Base-by-base conservation (phyloP, 2,888 invertebrate genomes). In the Dynastes grantii region DNA sequence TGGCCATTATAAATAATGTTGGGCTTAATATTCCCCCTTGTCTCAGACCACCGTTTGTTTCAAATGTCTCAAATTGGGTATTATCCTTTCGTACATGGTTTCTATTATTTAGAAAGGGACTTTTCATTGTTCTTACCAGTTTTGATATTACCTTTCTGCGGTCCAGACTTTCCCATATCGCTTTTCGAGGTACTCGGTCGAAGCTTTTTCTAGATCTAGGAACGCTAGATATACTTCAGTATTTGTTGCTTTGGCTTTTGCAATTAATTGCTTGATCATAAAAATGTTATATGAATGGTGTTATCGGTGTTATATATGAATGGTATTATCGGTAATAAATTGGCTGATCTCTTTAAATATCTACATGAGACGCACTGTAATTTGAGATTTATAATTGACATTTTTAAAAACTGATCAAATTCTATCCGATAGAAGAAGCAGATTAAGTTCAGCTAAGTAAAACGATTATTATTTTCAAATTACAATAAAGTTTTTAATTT, bases 11-110 rank as follows among this genome's bases (percentile, higher is more conserved):
- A 22, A 22, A 22, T 22, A 22, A 22, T 22, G 22, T 22, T 22
- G 9, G 51, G 51, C 51, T 51, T 51, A 51, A n/a, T 51, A 51
- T n/a, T 51, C 51, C 51, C n/a, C 51, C 51, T n/a, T 51, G 51
- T 51, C 51, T 9, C 51, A 51, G 51, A n/a, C 51, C 51, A 51
- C 51, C 51, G 9, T 51, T 51, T 13, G 2, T 51, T 51, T 51
- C 51, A 51, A 51, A 51, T 13, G 9, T 51, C 11, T 51, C 51
- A 51, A n/a, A 51, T n/a, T 51, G 9, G 9, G 11, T 51, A 51
- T 51, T 51, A 13, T 51, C n/a, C 9, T n/a, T 51, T 9, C 9
- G 9, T 51, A 51, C 51, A 6, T 51, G n/a, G n/a, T 51, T 51
- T 13, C 11, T 51, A 51, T 51, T 51, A 13, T 51, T n/a, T 51